Evolutionary conservation across 2,888 invertebrate species (phyloP), one percentile per base, ranked within the genome.

Genomic region (Drosophila anomalata): DNA sequence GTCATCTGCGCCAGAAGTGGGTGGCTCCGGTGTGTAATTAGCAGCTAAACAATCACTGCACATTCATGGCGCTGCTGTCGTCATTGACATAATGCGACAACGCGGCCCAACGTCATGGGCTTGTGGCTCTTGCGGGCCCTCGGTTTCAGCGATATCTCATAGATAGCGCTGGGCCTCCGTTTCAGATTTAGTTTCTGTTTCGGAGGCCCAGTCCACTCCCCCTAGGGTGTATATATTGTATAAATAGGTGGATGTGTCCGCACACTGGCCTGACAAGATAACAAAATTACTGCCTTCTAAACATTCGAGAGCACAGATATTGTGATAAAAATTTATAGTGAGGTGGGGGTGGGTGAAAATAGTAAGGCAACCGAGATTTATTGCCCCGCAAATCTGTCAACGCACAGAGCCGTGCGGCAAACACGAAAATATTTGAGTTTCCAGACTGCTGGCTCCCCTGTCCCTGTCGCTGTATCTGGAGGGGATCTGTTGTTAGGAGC

Each of bases 361-460:
- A 73, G 79, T 73, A 71, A 60, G 76, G 62, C 73, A 66, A 77
- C 86, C 62, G 80, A 83, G 86, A 83, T 83, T 83, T 83, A 86
- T 71, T 63, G 63, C 66, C 56, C 63, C 81, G 77, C 87, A 89
- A 89, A 90, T 89, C 89, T 88, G 89, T 90, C 89, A 89, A 73
- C 79, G 72, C 44, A 20, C 75, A 77, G 78, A 83, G 83, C 86
- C 78, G 80, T 67, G 61, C 52, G 69, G 78, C 76, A 87, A 86
- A 87, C 84, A 86, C 39, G 66, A 85, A 81, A 86, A 87, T 86
- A 85, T 86, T 86, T 83, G 84, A 83, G 74, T 73, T 79, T 68
- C 44, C 26, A 24, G 24, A 8, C 14, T 14, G 29, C 29, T 68
- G 63, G 14, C n/a, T 11, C 12, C 41, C 36, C 24, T 11, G 46